Evolutionary conservation across 2,797 vertebrate species (phyloP).

Genomic region (Okamejei kenojei): DNA sequence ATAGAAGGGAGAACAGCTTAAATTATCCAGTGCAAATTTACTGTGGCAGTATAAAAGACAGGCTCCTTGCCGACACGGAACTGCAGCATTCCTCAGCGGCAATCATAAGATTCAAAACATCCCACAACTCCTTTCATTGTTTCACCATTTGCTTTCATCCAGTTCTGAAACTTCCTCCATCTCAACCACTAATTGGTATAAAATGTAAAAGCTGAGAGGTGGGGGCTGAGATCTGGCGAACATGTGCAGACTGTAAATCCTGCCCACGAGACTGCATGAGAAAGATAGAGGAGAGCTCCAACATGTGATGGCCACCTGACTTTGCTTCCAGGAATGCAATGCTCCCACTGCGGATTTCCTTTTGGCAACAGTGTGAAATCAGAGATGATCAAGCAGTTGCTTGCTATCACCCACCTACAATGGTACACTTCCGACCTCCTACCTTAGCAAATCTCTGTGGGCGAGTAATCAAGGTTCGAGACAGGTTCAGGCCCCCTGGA

Average conservation of each 20-base stretch:
- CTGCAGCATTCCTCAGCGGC: neutral
- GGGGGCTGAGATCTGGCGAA: neutral
- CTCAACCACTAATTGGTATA: neutral
- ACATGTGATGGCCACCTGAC: neutral
- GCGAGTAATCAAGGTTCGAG: no score
- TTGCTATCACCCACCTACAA: neutral
- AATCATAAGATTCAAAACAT: neutral
- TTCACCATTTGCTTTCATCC: neutral
- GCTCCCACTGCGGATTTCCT: neutral
- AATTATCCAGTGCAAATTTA: neutral
- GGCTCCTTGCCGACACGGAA: neutral
- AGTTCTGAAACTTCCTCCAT: neutral
- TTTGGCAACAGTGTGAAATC: neutral
- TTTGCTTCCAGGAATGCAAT: neutral
- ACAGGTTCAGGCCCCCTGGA: no score
- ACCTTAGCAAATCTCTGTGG: neutral
- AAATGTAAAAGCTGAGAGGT: neutral
- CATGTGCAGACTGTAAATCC: neutral
- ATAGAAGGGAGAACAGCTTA: neutral
- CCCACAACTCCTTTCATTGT: neutral
- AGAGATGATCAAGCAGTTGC: neutral
- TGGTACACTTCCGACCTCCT: neutral
- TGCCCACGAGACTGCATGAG: neutral
- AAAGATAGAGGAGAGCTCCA: neutral
- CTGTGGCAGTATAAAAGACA: neutral